Percentiles rank a stretch among this genome's conserved stretches.
These are phyloP conservation scores for Vanessa cardui DNA, from an alignment of 2,888 invertebrate genomes.

Conservation along the genomic window DNA sequence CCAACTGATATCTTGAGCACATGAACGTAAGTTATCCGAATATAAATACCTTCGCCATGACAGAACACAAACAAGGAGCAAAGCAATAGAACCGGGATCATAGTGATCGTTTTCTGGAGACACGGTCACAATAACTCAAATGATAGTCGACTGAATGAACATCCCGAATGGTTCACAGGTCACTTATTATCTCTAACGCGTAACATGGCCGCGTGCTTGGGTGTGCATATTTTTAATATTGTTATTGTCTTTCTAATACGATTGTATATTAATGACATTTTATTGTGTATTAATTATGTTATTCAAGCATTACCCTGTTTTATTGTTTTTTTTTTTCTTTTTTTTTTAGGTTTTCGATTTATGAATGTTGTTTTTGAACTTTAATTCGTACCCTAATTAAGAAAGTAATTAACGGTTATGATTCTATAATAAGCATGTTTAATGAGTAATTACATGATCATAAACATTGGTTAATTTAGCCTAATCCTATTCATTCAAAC, in stretches of 20 bases:
- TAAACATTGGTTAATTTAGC: not conserved
- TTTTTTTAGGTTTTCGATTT: not conserved
- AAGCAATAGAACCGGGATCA: conserved; percentile 21
- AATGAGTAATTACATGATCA: not conserved
- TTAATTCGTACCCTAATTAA: not conserved
- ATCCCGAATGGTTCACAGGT: conserved; percentile 41
- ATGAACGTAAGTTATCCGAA: not conserved
- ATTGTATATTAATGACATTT: not conserved
- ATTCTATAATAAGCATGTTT: not conserved
- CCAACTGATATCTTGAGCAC: not conserved
- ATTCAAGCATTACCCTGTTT: not conserved
- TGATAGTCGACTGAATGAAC: conserved; percentile 32
- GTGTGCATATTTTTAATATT: not conserved
- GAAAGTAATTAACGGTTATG: not conserved
- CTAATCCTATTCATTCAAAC: not conserved
- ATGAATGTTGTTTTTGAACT: not conserved
- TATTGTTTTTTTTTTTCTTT: too few relatives aligned
- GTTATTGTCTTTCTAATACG: not conserved
- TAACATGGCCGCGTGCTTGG: not conserved
- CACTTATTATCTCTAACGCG: conserved; percentile 36
- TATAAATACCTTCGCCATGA: conserved; percentile 11
- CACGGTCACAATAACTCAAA: conserved; percentile 27
- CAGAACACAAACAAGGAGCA: conserved; percentile 13
- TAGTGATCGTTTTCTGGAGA: conserved; percentile 14
- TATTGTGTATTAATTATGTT: not conserved